phyloP scores from a whole-genome alignment of 2,888 invertebrate genomes.

The Tachina lurida region DNA sequence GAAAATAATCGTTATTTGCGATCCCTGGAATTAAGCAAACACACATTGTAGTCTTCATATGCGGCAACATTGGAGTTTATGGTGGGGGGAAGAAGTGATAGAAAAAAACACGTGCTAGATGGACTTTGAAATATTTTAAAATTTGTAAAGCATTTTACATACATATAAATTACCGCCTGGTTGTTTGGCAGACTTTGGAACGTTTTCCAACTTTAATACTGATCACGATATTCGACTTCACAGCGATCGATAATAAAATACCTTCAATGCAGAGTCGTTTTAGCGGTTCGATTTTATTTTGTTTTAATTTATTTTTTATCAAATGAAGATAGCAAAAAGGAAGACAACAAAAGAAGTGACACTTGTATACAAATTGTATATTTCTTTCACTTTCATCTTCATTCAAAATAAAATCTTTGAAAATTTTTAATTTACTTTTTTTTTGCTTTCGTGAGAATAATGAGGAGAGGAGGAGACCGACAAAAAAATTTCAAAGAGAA shows the following conservation, averaged over 20 bases:
- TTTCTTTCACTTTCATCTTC: conserved; percentile 58
- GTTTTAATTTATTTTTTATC: no score
- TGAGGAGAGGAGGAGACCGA: not conserved
- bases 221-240: no score
- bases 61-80: no score
- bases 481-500: conserved; percentile 28
- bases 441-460: not conserved
- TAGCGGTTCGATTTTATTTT: not conserved
- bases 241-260: not conserved
- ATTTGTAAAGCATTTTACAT: not conserved
- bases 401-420: conserved; percentile 40
- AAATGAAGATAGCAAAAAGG: not conserved
- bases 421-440: conserved; percentile 13
- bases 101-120: conserved; percentile 49
- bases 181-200: no score
- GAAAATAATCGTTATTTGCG: no score
- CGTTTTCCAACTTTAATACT: no score
- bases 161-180: no score
- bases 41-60: no score
- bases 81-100: no score
- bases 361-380: conserved; percentile 15
- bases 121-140: conserved; percentile 28
- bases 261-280: conserved; percentile 15
- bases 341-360: not conserved
- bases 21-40: no score